phyloP scores from a whole-genome alignment of 2,888 invertebrate genomes.

The Eurois occulta region DNA sequence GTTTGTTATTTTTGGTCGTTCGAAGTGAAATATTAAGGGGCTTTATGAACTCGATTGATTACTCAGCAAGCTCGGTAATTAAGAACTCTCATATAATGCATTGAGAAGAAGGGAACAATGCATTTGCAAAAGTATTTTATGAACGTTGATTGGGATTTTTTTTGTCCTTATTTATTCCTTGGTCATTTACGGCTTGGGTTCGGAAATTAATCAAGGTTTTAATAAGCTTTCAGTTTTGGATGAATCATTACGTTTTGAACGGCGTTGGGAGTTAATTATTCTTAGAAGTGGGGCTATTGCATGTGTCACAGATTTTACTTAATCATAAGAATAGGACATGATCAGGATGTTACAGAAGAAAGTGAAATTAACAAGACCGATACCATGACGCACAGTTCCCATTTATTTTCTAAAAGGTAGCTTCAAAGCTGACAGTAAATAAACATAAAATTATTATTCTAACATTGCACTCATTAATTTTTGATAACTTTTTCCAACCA shows the following conservation, averaged over 20 bases:
- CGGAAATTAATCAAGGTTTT: constrained; percentile 50
- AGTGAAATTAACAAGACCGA: no score
- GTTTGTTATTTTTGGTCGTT: constrained; percentile 82
- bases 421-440: no score
- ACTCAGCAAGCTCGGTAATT: constrained; percentile 72
- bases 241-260: constrained; percentile 34
- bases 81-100: constrained; percentile 71
- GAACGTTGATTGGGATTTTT: constrained; percentile 63
- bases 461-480: not conserved
- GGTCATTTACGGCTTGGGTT: constrained; percentile 48
- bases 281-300: not conserved
- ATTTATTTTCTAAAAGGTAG: not conserved
- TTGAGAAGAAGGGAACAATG: constrained; percentile 65
- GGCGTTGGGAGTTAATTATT: not conserved
- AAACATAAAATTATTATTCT: no score
- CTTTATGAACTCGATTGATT: constrained; percentile 74
- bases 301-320: not conserved
- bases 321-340: not conserved
- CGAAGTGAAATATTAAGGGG: constrained; percentile 73
- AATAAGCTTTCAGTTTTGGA: constrained; percentile 31
- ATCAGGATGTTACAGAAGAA: no score
- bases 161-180: constrained; percentile 55
- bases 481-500: not conserved
- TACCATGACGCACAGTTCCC: not conserved
- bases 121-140: constrained; percentile 66